Conservation (phyloP, 2,113 vertebrate species). For the Brachyhypopomus occidentalis region DNA sequence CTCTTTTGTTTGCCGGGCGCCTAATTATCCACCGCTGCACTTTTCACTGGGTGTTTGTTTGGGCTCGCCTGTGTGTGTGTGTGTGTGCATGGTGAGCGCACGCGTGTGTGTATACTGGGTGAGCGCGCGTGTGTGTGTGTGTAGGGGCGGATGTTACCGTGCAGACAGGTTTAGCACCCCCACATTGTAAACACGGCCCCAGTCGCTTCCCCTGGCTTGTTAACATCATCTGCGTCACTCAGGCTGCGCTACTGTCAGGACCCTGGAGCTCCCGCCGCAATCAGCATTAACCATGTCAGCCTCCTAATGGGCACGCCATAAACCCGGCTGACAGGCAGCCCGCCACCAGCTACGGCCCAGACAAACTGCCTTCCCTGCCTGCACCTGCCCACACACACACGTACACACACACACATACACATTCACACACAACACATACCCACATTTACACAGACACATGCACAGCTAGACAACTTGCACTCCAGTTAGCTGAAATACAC, state of each 20-base stretch:
- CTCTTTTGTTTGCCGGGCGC: slow-evolving; percentile 53
- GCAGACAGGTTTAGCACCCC: slow-evolving; percentile 77
- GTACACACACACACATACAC: slow-evolving; percentile 40
- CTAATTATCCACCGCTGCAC: slow-evolving; percentile 59
- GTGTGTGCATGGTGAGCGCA: not conserved
- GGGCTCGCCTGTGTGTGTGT: slow-evolving; percentile 40
- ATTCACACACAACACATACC: slow-evolving; percentile 42
- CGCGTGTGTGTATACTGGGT: too few species aligned
- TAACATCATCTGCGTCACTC: slow-evolving; percentile 83
- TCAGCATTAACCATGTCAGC: slow-evolving; percentile 78
- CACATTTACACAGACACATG: slow-evolving; percentile 52
- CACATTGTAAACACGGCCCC: slow-evolving; percentile 80
- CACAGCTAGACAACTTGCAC: slow-evolving; percentile 43
- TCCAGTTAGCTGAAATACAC: slow-evolving; percentile 51
- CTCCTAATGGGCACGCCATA: slow-evolving; percentile 75
- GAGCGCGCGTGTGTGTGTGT: slow-evolving; percentile 26
- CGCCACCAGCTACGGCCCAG: slow-evolving; percentile 61
- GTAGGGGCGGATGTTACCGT: slow-evolving; percentile 64
- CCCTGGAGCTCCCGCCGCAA: slow-evolving; percentile 74
- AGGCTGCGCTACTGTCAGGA: slow-evolving; percentile 75
- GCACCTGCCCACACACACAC: slow-evolving; percentile 35
- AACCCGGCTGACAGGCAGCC: slow-evolving; percentile 73
- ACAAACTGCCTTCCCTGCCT: slow-evolving; percentile 65
- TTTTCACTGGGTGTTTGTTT: slow-evolving; percentile 46
- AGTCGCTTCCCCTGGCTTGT: slow-evolving; percentile 77